phyloP scores from a whole-genome alignment of 1,140 invertebrate genomes.

The Pseudomyrmex sp. region DNA sequence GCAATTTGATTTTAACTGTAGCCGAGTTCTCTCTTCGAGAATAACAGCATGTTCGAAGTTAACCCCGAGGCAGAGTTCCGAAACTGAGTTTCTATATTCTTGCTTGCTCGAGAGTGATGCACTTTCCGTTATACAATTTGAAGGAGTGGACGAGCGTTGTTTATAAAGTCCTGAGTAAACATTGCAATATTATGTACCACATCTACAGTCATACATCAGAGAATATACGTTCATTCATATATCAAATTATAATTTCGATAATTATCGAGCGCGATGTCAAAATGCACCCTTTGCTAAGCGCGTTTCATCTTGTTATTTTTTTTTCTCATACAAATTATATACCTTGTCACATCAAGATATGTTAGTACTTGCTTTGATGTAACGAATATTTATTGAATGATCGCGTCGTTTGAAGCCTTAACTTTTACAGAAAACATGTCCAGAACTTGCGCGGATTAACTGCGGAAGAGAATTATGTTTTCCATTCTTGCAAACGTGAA shows the following conservation, averaged over 20 bases:
- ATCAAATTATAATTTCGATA: conserved; percentile 4
- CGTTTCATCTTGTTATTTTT: conserved; percentile 5
- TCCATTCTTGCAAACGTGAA: not conserved
- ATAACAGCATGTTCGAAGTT: conserved; percentile 47
- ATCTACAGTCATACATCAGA: not conserved
- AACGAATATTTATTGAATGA: conserved; percentile 28
- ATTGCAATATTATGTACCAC: not conserved
- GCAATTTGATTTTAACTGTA: conserved; percentile 50
- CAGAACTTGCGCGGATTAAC: not conserved
- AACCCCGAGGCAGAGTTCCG: conserved; percentile 36
- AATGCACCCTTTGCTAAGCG: not conserved
- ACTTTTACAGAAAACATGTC: conserved; percentile 9
- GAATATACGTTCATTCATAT: not conserved
- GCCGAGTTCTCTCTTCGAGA: conserved; percentile 20
- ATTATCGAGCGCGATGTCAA: conserved; percentile 23
- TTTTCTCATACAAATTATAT: conserved; percentile 10
- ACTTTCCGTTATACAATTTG: conserved; percentile 50
- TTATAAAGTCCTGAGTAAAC: conserved; percentile 43
- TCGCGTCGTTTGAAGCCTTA: conserved; percentile 4
- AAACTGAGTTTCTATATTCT: conserved; percentile 57
- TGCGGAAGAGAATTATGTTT: not conserved
- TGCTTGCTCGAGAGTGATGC: conserved; percentile 21
- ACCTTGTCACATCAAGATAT: not conserved
- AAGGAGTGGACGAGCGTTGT: conserved; percentile 52
- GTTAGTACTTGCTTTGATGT: not conserved